A percentile compares a stretch with the other conserved stretches of the same genome.
phyloP scores from a whole-genome alignment of 2,113 vertebrate species.

The Emydura subglobosa region DNA sequence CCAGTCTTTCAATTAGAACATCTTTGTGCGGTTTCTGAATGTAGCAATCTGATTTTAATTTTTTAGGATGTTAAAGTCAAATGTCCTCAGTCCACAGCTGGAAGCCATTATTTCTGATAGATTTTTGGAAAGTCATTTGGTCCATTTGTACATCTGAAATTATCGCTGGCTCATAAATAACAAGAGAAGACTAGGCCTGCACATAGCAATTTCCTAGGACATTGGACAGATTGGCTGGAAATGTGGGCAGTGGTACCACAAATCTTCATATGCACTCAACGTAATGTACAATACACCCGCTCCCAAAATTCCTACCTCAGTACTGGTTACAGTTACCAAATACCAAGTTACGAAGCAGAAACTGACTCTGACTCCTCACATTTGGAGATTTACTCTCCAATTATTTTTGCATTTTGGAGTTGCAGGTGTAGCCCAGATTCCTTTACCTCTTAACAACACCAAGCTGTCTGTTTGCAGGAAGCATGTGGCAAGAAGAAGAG shows the following conservation, averaged over 20 bases:
- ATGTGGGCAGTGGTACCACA: not conserved
- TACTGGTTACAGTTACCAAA: not conserved
- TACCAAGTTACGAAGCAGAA: not conserved
- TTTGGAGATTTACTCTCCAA: not conserved
- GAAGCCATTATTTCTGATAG: conserved; percentile 30
- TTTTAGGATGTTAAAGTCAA: not conserved
- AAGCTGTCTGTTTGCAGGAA: not conserved
- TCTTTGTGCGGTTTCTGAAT: not conserved
- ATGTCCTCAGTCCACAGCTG: conserved; percentile 13
- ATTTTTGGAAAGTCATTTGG: not conserved
- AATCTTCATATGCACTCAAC: not conserved
- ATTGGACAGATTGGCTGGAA: not conserved
- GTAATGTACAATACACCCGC: not conserved
- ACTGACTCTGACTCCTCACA: not conserved
- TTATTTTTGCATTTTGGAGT: conserved; percentile 20
- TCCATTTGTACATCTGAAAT: conserved; percentile 9
- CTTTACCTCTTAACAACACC: conserved; percentile 1
- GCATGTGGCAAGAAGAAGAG: not conserved
- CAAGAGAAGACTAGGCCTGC: not conserved
- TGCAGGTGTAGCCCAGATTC: not conserved
- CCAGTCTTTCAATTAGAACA: not conserved
- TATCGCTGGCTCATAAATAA: not conserved
- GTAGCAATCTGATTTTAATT: conserved; percentile 25
- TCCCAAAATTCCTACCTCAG: not conserved
- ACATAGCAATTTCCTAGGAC: not conserved